These are phyloP conservation scores for Leptinotarsa rubiginosa DNA, from an alignment of 2,888 invertebrate genomes.

Conservation along the genomic window DNA sequence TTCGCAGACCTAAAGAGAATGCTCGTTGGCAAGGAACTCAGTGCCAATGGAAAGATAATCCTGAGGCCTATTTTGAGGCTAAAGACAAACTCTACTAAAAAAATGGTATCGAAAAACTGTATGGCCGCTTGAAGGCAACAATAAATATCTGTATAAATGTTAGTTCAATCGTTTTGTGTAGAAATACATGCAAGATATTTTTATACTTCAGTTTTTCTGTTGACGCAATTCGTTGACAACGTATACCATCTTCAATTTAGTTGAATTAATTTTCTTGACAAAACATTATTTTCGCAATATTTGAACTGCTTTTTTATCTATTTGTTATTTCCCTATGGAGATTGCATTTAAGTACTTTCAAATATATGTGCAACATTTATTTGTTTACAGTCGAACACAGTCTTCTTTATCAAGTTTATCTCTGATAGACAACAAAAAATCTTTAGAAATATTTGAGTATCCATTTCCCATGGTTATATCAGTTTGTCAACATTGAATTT, in stretches of 20 bases:
- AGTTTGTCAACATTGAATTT: slow-evolving; percentile 5
- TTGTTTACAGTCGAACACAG: slow-evolving; percentile 24
- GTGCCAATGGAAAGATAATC: too few relatives aligned
- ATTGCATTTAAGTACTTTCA: slow-evolving; percentile 32
- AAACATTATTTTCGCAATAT: slow-evolving; percentile 28
- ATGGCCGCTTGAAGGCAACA: too few relatives aligned
- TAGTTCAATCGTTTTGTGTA: too few relatives aligned
- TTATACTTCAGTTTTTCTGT: too few relatives aligned
- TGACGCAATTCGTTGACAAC: too few relatives aligned
- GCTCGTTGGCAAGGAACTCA: too few relatives aligned
- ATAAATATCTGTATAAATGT: too few relatives aligned
- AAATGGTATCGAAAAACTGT: too few relatives aligned
- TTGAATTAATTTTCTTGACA: not conserved
- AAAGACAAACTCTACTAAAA: too few relatives aligned
- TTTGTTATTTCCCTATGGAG: slow-evolving; percentile 27
- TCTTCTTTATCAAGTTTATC: slow-evolving; percentile 33
- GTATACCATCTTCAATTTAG: not conserved
- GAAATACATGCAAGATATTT: too few relatives aligned
- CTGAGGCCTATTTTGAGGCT: too few relatives aligned
- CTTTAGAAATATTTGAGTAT: slow-evolving; percentile 25
- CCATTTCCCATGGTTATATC: not conserved
- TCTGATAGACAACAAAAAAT: slow-evolving; percentile 32
- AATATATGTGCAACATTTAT: slow-evolving; percentile 38
- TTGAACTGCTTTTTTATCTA: slow-evolving; percentile 33
- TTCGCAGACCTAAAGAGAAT: too few relatives aligned